A percentile compares a stretch with the other conserved stretches of the same genome.
phyloP scores from a whole-genome alignment of 2,888 invertebrate species.

The Sussaba pulchella region DNA sequence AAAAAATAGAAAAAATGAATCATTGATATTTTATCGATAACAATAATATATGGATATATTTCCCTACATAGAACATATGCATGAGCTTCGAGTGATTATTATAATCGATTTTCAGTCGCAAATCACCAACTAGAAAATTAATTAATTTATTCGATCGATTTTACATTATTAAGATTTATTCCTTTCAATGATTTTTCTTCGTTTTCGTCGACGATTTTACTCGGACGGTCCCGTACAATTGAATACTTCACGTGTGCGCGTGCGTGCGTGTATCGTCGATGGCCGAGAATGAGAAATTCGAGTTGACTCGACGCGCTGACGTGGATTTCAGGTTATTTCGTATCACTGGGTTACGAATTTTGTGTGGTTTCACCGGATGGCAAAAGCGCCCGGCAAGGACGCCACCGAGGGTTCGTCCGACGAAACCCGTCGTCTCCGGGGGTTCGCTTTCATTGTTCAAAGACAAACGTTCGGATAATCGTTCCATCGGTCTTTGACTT shows the following conservation, averaged over 20 bases:
- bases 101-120: too few relatives aligned
- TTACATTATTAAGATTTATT: too few relatives aligned
- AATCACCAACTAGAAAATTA: too few relatives aligned
- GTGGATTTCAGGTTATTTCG: constrained; percentile 19
- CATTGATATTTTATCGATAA: too few relatives aligned
- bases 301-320: constrained; percentile 3
- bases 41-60: too few relatives aligned
- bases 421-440: too few relatives aligned
- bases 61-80: too few relatives aligned
- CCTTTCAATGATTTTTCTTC: too few relatives aligned
- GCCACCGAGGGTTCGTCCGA: constrained; percentile 30
- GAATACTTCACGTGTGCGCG: background rate
- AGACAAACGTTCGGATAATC: constrained; percentile 53
- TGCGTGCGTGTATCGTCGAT: background rate
- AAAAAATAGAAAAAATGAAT: background rate
- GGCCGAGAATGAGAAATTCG: constrained; percentile 2
- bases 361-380: constrained; percentile 55
- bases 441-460: constrained; percentile 53
- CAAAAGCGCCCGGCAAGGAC: constrained; percentile 13
- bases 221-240: background rate
- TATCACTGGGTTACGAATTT: constrained; percentile 41
- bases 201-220: background rate
- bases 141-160: background rate
- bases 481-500: constrained; percentile 50
- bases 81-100: too few relatives aligned